Evolutionary conservation across 2,888 invertebrate species (phyloP), one percentile per base, ranked within the genome.

Genomic region (Ophraella communa): DNA sequence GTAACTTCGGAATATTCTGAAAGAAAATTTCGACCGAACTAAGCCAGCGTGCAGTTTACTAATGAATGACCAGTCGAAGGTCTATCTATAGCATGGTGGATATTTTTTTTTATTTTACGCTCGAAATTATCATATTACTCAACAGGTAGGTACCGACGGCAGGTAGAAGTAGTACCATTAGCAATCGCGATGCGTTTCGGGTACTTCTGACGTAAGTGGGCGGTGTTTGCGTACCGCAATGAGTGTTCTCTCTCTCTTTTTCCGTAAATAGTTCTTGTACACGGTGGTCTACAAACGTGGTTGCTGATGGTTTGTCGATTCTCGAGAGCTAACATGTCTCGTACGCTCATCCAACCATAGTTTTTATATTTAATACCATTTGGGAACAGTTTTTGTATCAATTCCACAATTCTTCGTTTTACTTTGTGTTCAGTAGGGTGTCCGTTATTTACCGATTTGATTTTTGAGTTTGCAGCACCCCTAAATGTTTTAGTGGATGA

Each of bases 81-180:
- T 59, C 59, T 59, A n/a, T n/a, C n/a, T n/a, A n/a, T n/a, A 18
- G 10, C 24, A 27, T 17, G 23, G 18, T 27, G 39, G 30, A 1
- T 59, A 18, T 52, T 42, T 49, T 52, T 42, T 49, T 52, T 51
- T 51, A 39, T 35, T 60, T 53, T 44, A 45, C 17, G 27, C 20
- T 45, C 30, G 44, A 17, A 33, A 18, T 52, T 21, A 14, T 35
- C 4, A 52, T 60, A 45, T 53, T 52, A 60, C 53, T 60, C 60
- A 52, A 53, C 60, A 60, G 60, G 60, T 60, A 60, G 60, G 60
- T 60, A 53, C 30, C 30, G 30, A 42, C 39, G 33, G 44, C 30
- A 60, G 52, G 52, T 60, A 52, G 30, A 60, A 44, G 52, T 60
- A 52, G 30, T 39, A 51, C 17, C 27, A 45, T 18, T 45, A 45